Evolutionary conservation across 2,888 invertebrate genomes (phyloP).

Genomic region (Agrochola lota): DNA sequence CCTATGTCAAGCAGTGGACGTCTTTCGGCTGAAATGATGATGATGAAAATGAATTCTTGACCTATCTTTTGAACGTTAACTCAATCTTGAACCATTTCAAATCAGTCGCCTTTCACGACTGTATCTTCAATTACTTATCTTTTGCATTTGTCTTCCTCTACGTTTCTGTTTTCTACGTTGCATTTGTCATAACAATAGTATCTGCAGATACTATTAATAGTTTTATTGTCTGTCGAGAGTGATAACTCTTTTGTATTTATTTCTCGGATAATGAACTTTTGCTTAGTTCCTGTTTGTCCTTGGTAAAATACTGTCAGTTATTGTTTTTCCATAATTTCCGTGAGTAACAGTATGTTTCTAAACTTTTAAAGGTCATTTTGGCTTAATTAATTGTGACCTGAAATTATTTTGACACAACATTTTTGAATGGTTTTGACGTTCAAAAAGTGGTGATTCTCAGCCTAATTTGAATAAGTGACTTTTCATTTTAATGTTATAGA

Average conservation of each 20-base stretch:
- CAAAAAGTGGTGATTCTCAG: no score
- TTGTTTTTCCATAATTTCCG: not conserved
- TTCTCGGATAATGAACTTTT: slow-evolving; percentile 3
- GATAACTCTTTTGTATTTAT: slow-evolving; percentile 10
- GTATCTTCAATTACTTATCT: not conserved
- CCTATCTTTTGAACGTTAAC: not conserved
- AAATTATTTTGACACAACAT: no score
- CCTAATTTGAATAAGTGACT: no score
- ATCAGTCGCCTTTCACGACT: not conserved
- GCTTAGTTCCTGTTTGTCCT: not conserved
- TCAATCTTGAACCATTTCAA: not conserved
- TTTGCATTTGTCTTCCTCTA: not conserved
- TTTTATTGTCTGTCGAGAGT: slow-evolving; percentile 15
- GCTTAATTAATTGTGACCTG: not conserved
- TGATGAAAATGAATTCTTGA: no score
- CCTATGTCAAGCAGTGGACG: no score
- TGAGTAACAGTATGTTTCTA: not conserved
- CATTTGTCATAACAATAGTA: not conserved
- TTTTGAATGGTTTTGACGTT: not conserved
- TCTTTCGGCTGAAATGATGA: no score
- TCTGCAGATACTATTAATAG: slow-evolving; percentile 7
- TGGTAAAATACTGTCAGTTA: not conserved
- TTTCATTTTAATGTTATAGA: no score
- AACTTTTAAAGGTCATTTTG: not conserved
- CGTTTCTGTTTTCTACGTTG: slow-evolving; percentile 2